Evolutionary conservation across 2,888 invertebrate genomes (phyloP).

Genomic region (Dione juno): DNA sequence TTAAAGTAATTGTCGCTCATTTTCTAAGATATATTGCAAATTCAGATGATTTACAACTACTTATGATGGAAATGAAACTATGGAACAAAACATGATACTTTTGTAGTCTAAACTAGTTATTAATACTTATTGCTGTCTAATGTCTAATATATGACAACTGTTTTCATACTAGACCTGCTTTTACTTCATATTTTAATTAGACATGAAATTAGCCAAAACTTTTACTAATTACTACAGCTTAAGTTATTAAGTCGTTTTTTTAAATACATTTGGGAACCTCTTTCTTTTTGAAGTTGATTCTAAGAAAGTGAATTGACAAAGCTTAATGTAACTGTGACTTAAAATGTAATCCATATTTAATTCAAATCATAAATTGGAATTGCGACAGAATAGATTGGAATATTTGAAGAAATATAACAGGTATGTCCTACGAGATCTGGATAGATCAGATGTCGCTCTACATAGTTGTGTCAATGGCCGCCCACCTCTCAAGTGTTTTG

Average conservation of each 20-base stretch:
- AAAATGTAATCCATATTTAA: slow-evolving; percentile 18
- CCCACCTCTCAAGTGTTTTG: slow-evolving; percentile 31
- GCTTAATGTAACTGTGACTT: neutral
- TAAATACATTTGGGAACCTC: too few species aligned
- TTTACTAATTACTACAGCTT: too few species aligned
- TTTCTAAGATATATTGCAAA: neutral
- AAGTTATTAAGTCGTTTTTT: too few species aligned
- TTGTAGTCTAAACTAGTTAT: neutral
- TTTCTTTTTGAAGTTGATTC: neutral
- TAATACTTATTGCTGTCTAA: neutral
- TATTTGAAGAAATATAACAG: slow-evolving; percentile 39
- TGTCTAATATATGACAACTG: neutral
- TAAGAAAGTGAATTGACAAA: neutral
- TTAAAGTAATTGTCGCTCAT: neutral
- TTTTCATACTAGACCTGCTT: neutral
- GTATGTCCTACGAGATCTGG: slow-evolving; percentile 37
- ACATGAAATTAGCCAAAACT: too few species aligned
- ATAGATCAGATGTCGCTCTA: slow-evolving; percentile 31
- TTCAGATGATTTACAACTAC: neutral
- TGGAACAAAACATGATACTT: neutral
- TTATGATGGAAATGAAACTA: neutral
- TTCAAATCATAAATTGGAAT: slow-evolving; percentile 16
- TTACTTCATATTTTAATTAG: too few species aligned
- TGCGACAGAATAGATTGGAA: slow-evolving; percentile 29
- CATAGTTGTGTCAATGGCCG: slow-evolving; percentile 32